Percentiles rank a stretch among this genome's conserved stretches.
phyloP scores from a whole-genome alignment of 2,797 vertebrate genomes.

The Sebastiscus tertius region DNA sequence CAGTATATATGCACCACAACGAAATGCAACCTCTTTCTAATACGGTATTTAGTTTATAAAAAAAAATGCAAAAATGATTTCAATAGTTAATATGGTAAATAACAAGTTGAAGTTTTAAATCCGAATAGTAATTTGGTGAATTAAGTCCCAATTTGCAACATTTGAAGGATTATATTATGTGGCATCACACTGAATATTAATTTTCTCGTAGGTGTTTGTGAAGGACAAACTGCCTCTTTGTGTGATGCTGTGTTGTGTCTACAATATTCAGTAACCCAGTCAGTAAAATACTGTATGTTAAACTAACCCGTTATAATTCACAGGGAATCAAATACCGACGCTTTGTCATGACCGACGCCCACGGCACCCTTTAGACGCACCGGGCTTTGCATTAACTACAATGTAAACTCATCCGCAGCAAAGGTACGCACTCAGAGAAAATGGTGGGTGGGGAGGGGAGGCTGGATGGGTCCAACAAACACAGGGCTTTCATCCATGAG shows the following conservation, averaged over 20 bases:
- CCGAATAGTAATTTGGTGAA: not conserved
- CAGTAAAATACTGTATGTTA: not conserved
- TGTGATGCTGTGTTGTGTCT: not conserved
- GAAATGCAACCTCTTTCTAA: not conserved
- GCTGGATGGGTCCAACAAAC: too few relatives aligned
- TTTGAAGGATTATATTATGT: not conserved
- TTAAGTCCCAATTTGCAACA: not conserved
- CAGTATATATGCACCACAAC: not conserved
- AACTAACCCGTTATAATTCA: too few relatives aligned
- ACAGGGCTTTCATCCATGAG: too few relatives aligned
- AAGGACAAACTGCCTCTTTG: not conserved
- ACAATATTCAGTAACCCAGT: not conserved
- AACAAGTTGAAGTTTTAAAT: not conserved
- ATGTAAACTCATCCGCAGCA: too few relatives aligned
- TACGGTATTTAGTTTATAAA: not conserved
- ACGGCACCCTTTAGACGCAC: too few relatives aligned
- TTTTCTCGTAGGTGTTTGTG: not conserved
- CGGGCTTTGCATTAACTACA: too few relatives aligned
- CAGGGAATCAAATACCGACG: too few relatives aligned
- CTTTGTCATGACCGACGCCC: too few relatives aligned
- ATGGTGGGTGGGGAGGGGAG: accelerated
- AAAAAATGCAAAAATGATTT: not conserved
- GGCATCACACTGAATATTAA: not conserved
- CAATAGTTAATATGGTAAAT: not conserved
- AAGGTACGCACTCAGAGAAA: too few relatives aligned